Evolutionary conservation across 2,797 vertebrate species (phyloP), one percentile per base, ranked within the genome.

Genomic region (Oceanodroma leucorhoa): DNA sequence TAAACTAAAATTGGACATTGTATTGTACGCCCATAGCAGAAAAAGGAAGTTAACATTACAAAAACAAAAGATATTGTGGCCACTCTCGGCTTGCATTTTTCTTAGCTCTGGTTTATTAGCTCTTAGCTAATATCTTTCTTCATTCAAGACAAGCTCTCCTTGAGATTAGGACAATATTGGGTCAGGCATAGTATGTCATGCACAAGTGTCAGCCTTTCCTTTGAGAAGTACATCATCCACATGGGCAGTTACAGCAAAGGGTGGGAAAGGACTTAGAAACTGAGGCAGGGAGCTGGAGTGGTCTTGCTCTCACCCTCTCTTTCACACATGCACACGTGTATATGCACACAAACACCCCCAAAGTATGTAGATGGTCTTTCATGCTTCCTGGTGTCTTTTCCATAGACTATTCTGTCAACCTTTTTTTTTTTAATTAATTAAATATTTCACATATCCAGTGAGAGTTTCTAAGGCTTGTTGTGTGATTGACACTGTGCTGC

Each of bases 361-460:
- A 1, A 1, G 4, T 26, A 34, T 0, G 0, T 8, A 24, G 26
- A 30, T 20, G 26, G 7, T 43, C 38, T 71, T 64, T 77, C 26
- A 3, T 32, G 48, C 34, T 38, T 83, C 57, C 23, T 41, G 18
- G 3, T 32, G 10, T 22, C 60, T 75, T 67, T 72, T 57, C 45
- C 53, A 9, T 4, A n/a, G 71, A 17, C 61, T 73, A 29, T 55
- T 55, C 20, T 64, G 20, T 40, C n/a, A 54, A 5, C 32, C 9
- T 29, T 29, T 5, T n/a, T 48, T 36, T 62, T 15, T 29, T 29
- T 5, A 34, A 45, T 51, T 26, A 36, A 36, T 51, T 40, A 51
- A 72, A 43, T 26, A 36, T 58, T 77, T 71, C 17, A 5, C 3
- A 3, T 24, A 26, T 5, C 17, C 57, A 48, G 34, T 38, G 78